A percentile compares a stretch with the other conserved stretches of the same genome.
phyloP scores from a whole-genome alignment of 2,888 invertebrate species.

The Tolmerus cingulatus region DNA sequence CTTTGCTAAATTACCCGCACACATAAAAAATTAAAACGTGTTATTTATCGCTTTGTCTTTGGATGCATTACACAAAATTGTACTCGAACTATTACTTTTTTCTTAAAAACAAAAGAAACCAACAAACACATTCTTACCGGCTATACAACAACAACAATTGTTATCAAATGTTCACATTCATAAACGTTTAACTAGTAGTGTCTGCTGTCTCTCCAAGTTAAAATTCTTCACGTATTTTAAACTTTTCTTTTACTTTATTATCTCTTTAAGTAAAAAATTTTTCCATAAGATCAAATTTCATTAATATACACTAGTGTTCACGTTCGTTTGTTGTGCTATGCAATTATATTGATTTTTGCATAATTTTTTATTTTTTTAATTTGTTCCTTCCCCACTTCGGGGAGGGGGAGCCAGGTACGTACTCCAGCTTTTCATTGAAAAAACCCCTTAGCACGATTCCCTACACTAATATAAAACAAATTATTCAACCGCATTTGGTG shows the following conservation, averaged over 20 bases:
- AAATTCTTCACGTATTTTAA: neutral
- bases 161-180: slow-evolving; percentile 38
- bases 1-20: slow-evolving; percentile 16
- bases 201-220: neutral
- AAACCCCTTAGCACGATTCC: slow-evolving; percentile 19
- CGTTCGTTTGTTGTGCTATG: slow-evolving; percentile 13
- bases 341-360: slow-evolving; percentile 3
- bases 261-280: slow-evolving; percentile 38
- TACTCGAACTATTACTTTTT: slow-evolving; percentile 4
- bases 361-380: neutral
- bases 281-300: slow-evolving; percentile 49
- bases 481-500: slow-evolving; percentile 21
- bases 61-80: slow-evolving; percentile 5
- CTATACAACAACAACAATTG: slow-evolving; percentile 34
- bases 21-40: slow-evolving; percentile 18
- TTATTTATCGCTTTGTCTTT: neutral
- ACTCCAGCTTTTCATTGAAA: neutral
- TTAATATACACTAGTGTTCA: slow-evolving; percentile 16
- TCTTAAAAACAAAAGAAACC: slow-evolving; percentile 12
- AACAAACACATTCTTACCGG: slow-evolving; percentile 23
- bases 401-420: neutral
- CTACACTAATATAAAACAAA: slow-evolving; percentile 23
- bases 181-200: slow-evolving; percentile 20
- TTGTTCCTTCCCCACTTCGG: neutral
- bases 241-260: neutral